A percentile compares a stretch with the other conserved stretches of the same genome.
phyloP scores from a whole-genome alignment of 2,113 vertebrate species.

The Sapajus apella region DNA sequence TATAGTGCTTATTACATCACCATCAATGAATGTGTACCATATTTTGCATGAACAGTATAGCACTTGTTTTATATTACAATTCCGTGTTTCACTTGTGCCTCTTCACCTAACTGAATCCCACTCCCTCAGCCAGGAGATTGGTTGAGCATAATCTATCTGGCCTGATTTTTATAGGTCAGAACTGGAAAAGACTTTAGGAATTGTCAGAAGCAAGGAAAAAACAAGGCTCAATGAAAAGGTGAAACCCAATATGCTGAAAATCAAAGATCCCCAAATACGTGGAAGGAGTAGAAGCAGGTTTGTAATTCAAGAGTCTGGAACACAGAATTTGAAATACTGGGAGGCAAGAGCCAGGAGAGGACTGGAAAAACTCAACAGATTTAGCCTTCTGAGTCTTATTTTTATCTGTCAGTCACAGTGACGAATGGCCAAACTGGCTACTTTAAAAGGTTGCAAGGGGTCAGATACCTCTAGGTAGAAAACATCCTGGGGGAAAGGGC shows the following conservation, averaged over 20 bases:
- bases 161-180: neutral
- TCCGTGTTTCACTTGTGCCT: neutral
- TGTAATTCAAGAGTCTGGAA: conserved; percentile 16
- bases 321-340: conserved; percentile 45
- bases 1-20: conserved; percentile 50
- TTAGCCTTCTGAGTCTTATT: neutral
- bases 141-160: neutral
- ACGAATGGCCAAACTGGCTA: conserved; percentile 1
- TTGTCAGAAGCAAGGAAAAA: conserved; percentile 33
- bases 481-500: neutral
- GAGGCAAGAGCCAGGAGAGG: neutral
- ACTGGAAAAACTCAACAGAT: conserved; percentile 44
- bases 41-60: neutral
- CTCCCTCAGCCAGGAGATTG: neutral
- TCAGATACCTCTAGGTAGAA: neutral
- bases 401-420: conserved; percentile 19
- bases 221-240: neutral
- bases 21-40: conserved; percentile 31
- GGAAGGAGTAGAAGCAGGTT: neutral
- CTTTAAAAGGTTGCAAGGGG: neutral
- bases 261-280: neutral
- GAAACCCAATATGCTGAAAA: conserved; percentile 27
- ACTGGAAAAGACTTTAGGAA: neutral
- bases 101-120: neutral
- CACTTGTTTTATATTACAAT: conserved; percentile 15